Evolutionary conservation across 2,113 vertebrate species (phyloP), one percentile per base, ranked within the genome.

Genomic region (Vanacampus margaritifer): DNA sequence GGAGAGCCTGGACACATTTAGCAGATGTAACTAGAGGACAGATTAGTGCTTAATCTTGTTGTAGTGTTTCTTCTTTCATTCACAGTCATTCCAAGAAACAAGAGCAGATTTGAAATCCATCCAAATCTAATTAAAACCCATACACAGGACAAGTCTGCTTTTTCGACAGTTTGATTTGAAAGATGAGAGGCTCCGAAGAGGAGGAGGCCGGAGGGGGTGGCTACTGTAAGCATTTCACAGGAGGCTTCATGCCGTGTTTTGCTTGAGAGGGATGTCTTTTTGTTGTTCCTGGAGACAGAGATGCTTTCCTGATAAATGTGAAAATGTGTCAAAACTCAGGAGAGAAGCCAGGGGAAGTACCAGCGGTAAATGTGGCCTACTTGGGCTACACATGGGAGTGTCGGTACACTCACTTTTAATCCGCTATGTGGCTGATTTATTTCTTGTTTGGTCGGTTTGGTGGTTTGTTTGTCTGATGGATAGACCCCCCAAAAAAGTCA

Each of bases 321-420:
- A 73, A 89, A 89, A 90, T 86, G 86, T 90, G 87, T 88, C 87
- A 89, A 86, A 89, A 88, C 86, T 86, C 86, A 80, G 87, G 87
- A 85, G 87, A 86, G 85, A 83, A 76, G 82, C 79, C 37, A 26
- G 48, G 71, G 76, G 57, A 79, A 86, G 74, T 87, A 85, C 78
- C 72, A 80, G 78, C 85, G 84, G 86, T 88, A 86, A 80, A 86
- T 79, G 51, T 86, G 84, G 81, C 83, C 84, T 86, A 84, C 78
- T 89, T 84, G 83, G 82, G 83, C 60, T 80, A 79, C 83, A 79
- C 81, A 82, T 88, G 78, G 76, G 83, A 66, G 80, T 85, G 86
- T 85, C 80, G 80, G 74, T 71, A 64, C 70, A 74, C 75, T 75
- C 64, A 67, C 65, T 64, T 67, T 75, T 65, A 70, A 59, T 68